Base-by-base conservation (phyloP, 2,113 vertebrate species). In the Sphaerodactylus townsendi region DNA sequence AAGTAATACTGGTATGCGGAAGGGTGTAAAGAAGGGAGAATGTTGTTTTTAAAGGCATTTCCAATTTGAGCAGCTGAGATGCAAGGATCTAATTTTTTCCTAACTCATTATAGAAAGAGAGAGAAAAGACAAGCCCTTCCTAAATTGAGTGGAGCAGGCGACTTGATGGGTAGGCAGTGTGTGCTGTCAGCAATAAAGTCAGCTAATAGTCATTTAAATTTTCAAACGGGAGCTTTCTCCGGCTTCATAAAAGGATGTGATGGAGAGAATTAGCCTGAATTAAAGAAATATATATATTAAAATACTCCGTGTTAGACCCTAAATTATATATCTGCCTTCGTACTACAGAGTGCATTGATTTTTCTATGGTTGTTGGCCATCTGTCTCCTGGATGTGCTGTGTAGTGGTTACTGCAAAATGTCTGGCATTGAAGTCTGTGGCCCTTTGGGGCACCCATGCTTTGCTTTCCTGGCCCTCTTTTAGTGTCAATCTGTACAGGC, bases 171-270 rank as follows among this genome's bases (percentile, higher is more conserved):
- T 66, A 75, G 44, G 44, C 59, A 3, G 73, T 19, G 41, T 33
- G 19, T 6, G 44, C 81, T 48, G 62, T 75, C 59, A 5, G 72
- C 72, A 50, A 66, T 74, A 75, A 75, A 75, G 65, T 39, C 9
- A 10, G 81, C 81, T 83, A 83, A 83, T 50, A 65, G 81, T 74
- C 70, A 83, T 75, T 83, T 75, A 83, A 65, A 75, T 74, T 83
- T 82, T 74, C 64, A 82, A 82, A 65, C 30, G 70, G 70, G 65
- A 64, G 71, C 5, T 10, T 53, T 5, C 8, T 30, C 23, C 59
- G 1, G 59, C 56, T 75, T 65, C 66, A 75, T 83, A 68, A 75
- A 83, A 30, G 33, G 19, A 50, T 50, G 64, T 76, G 53, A 66
- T 48, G 33, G 71, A 66, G 46, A 53, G 33, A 75, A 65, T 53